Conservation (phyloP, 2,888 invertebrate genomes). For the Spilarctia lutea region DNA sequence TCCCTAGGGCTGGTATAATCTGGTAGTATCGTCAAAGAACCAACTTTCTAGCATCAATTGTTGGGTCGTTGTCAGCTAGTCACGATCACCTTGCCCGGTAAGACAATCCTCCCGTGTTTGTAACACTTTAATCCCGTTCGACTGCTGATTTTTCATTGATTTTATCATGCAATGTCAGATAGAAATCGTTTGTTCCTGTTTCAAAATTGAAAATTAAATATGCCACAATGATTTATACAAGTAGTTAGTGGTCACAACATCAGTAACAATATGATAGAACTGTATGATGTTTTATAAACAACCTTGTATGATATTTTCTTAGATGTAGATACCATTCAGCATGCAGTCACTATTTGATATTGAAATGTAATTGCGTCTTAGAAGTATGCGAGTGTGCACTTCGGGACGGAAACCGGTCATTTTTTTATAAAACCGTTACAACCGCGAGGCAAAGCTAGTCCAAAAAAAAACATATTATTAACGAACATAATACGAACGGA, state of each 20-base stretch:
- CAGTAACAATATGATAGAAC: not conserved
- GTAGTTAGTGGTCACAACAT: not conserved
- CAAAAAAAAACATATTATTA: too few relatives aligned
- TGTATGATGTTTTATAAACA: not conserved
- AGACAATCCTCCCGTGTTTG: not conserved
- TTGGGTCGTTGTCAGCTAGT: not conserved
- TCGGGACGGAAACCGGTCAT: not conserved
- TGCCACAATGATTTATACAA: too few relatives aligned
- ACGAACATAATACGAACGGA: too few relatives aligned
- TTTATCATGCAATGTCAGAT: not conserved
- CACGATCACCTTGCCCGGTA: not conserved
- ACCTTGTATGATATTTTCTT: not conserved
- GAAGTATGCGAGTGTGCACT: not conserved
- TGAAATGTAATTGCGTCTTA: not conserved
- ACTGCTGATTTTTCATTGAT: not conserved
- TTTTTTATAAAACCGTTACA: too few relatives aligned
- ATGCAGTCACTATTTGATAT: not conserved
- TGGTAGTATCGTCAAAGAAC: not conserved
- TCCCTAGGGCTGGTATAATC: not conserved
- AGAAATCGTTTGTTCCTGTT: not conserved
- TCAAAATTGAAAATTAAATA: not conserved
- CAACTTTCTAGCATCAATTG: not conserved
- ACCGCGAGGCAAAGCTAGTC: too few relatives aligned
- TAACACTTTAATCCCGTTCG: not conserved
- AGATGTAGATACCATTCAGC: not conserved